phyloP scores from a whole-genome alignment of 2,113 vertebrate genomes.

The Taxidea taxus region DNA sequence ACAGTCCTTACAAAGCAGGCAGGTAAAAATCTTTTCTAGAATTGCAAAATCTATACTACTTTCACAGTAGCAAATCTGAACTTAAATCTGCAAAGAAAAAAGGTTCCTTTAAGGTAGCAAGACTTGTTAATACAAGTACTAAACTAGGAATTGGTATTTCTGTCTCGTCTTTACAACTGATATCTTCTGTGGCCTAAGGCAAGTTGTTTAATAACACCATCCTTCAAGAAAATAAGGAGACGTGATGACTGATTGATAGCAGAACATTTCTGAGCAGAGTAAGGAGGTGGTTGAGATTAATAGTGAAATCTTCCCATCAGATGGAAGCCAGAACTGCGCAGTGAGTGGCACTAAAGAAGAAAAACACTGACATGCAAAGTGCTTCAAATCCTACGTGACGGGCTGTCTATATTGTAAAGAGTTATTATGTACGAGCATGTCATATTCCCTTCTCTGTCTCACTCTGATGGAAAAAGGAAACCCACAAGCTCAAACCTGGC shows the following conservation, averaged over 20 bases:
- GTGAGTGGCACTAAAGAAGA: slow-evolving; percentile 47
- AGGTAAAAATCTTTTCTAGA: neutral
- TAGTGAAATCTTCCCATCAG: slow-evolving; percentile 38
- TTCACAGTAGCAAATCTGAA: slow-evolving; percentile 11
- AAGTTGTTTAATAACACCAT: slow-evolving; percentile 43
- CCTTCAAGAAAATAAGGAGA: slow-evolving; percentile 36
- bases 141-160: neutral
- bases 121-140: neutral
- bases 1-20: neutral
- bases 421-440: neutral
- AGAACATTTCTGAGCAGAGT: slow-evolving; percentile 27
- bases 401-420: neutral
- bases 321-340: neutral
- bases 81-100: neutral
- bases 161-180: neutral
- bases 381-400: neutral
- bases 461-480: neutral
- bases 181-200: neutral
- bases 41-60: neutral
- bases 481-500: neutral
- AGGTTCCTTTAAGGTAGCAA: neutral
- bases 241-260: slow-evolving; percentile 20
- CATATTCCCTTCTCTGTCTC: neutral
- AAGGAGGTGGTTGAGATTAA: slow-evolving; percentile 32
- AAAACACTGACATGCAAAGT: slow-evolving; percentile 43